Percentiles rank a stretch among this genome's conserved stretches.
These are phyloP conservation scores for Otis tarda DNA, from an alignment of 2,113 vertebrate species.

Conservation along the genomic window DNA sequence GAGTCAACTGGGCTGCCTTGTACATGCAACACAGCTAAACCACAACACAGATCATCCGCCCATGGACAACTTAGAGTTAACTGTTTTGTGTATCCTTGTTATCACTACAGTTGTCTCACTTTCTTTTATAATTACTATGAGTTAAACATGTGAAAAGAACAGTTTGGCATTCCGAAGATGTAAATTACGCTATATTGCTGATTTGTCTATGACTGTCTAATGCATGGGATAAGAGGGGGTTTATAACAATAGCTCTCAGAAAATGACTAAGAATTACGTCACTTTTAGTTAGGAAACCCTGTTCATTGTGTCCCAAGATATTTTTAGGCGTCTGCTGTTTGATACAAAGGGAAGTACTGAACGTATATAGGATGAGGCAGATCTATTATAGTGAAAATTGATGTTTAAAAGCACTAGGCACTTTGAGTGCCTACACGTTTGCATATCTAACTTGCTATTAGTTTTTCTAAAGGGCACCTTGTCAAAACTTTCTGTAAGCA, in stretches of 20 bases:
- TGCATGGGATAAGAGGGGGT: not conserved
- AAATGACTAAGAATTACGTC: slow-evolving; percentile 6
- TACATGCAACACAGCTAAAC: not conserved
- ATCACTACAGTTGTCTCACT: not conserved
- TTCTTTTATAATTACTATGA: not conserved
- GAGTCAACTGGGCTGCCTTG: not conserved
- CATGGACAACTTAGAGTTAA: not conserved
- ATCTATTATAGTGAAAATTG: not conserved
- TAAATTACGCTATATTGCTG: not conserved
- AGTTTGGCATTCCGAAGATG: not conserved
- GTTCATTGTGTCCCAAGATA: not conserved
- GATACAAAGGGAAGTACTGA: not conserved
- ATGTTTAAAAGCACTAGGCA: not conserved
- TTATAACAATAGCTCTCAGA: not conserved
- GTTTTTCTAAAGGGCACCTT: not conserved
- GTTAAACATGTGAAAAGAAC: not conserved
- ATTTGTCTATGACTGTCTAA: not conserved
- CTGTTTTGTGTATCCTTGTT: not conserved
- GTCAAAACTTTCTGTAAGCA: not conserved
- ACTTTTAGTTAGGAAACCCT: not conserved
- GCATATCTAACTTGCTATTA: not conserved
- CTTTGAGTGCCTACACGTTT: not conserved
- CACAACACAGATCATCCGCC: not conserved
- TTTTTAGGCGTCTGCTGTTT: slow-evolving; percentile 3
- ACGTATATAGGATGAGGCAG: not conserved